phyloP scores from a whole-genome alignment of 2,888 invertebrate species.

The Drosophila putrida region DNA sequence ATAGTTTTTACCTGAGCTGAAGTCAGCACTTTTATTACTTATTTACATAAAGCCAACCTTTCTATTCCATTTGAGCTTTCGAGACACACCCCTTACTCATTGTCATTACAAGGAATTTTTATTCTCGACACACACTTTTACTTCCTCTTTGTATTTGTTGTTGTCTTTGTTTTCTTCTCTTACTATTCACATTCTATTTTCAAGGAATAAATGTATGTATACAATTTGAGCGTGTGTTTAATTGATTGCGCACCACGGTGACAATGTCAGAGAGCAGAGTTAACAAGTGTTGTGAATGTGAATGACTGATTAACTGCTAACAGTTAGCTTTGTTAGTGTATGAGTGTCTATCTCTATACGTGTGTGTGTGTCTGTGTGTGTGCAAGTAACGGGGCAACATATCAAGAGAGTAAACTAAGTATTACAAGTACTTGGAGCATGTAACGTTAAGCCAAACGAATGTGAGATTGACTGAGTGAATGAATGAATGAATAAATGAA shows the following conservation, averaged over 20 bases:
- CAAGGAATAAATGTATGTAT: constrained; percentile 17
- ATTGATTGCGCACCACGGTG: constrained; percentile 48
- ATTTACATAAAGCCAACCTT: neutral
- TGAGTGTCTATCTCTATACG: neutral
- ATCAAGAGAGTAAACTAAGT: constrained; percentile 11
- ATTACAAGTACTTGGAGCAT: constrained; percentile 30
- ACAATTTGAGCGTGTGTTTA: constrained; percentile 8
- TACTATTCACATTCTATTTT: constrained; percentile 24
- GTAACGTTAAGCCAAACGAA: constrained; percentile 38
- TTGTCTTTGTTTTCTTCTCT: neutral
- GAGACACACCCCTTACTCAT: neutral
- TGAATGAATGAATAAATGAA: constrained; percentile 25
- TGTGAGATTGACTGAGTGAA: constrained; percentile 53
- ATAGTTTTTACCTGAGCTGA: neutral
- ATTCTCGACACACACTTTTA: constrained; percentile 21
- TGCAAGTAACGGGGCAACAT: constrained; percentile 23
- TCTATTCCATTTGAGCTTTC: neutral
- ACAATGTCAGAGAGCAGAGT: constrained; percentile 59
- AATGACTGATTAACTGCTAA: constrained; percentile 66
- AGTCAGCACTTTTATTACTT: neutral
- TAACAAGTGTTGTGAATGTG: constrained; percentile 52
- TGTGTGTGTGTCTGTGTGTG: constrained; percentile 6
- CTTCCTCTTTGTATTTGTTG: constrained; percentile 18
- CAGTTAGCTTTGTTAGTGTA: constrained; percentile 11
- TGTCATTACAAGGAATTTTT: constrained; percentile 2